phyloP scores from a whole-genome alignment of 1,140 invertebrate species.

The Scaptomyza pallida region DNA sequence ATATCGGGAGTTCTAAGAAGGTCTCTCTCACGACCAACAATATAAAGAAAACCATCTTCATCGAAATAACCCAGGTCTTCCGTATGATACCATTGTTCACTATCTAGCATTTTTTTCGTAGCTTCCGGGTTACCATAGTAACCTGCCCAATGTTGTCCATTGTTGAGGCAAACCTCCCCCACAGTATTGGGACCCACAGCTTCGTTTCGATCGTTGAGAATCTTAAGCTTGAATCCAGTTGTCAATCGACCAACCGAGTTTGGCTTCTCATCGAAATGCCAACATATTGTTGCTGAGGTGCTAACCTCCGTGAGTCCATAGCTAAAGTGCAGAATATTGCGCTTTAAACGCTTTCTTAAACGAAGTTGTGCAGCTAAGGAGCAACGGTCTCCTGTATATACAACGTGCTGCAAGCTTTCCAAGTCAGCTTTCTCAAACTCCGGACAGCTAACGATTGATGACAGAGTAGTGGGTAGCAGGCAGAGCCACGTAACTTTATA shows the following conservation, averaged over 20 bases:
- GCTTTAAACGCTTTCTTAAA: constrained; percentile 22
- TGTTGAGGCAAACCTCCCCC: constrained; percentile 78
- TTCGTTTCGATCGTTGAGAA: constrained; percentile 17
- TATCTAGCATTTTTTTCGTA: constrained; percentile 85
- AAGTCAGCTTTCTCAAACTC: not conserved
- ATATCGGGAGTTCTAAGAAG: constrained; percentile 87
- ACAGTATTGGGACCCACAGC: constrained; percentile 52
- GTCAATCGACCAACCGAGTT: constrained; percentile 4
- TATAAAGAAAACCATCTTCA: constrained; percentile 86
- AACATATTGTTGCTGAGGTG: constrained; percentile 7
- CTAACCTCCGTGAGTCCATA: constrained; percentile 38
- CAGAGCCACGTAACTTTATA: constrained; percentile 36
- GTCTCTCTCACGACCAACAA: constrained; percentile 90
- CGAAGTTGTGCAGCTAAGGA: constrained; percentile 2
- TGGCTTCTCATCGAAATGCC: constrained; percentile 22
- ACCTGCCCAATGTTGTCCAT: constrained; percentile 49
- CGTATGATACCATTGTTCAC: constrained; percentile 89
- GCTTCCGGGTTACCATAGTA: constrained; percentile 85
- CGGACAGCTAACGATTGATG: constrained; percentile 3
- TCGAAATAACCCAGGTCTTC: constrained; percentile 89
- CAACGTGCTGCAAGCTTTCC: constrained; percentile 20
- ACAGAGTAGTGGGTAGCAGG: constrained; percentile 3
- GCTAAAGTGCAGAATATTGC: constrained; percentile 16
- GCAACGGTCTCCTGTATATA: constrained; percentile 23
- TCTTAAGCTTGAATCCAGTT: too few relatives aligned